Evolutionary conservation across 2,888 invertebrate genomes (phyloP).

Genomic region (Orthosia gothica): DNA sequence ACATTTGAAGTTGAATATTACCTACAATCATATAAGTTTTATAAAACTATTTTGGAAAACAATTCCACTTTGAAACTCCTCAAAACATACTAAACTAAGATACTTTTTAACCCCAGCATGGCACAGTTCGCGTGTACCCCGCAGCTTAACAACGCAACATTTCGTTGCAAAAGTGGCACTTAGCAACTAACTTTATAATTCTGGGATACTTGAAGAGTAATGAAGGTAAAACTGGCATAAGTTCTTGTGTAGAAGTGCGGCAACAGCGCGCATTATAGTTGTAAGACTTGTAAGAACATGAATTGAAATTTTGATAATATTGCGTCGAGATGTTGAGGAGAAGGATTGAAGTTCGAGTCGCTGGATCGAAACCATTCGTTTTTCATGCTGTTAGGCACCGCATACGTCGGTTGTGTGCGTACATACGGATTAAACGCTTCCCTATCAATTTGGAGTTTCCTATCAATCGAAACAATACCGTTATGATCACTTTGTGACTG

Average conservation of each 20-base stretch:
- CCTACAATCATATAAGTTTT: too few species aligned
- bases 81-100: slow-evolving; percentile 11
- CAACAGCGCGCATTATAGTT: slow-evolving; percentile 23
- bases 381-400: too few species aligned
- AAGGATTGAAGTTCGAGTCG: too few species aligned
- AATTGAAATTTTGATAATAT: slow-evolving; percentile 48
- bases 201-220: slow-evolving; percentile 65
- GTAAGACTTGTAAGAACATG: slow-evolving; percentile 22
- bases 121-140: slow-evolving; percentile 53
- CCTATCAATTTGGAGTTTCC: too few species aligned
- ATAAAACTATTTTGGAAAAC: not conserved
- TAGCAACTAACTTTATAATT: slow-evolving; percentile 69
- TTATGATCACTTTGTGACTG: too few species aligned
- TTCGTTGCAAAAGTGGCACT: slow-evolving; percentile 66
- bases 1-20: too few species aligned
- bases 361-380: too few species aligned
- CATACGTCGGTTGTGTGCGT: too few species aligned
- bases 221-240: slow-evolving; percentile 59
- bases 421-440: too few species aligned
- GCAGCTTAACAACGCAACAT: slow-evolving; percentile 60
- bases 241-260: slow-evolving; percentile 39
- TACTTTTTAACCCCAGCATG: slow-evolving; percentile 35
- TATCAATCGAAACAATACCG: too few species aligned
- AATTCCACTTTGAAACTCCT: slow-evolving; percentile 10
- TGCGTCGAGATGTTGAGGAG: not conserved